Conservation (phyloP, 2,797 vertebrate species). For the Phaenicophaeus curvirostris region DNA sequence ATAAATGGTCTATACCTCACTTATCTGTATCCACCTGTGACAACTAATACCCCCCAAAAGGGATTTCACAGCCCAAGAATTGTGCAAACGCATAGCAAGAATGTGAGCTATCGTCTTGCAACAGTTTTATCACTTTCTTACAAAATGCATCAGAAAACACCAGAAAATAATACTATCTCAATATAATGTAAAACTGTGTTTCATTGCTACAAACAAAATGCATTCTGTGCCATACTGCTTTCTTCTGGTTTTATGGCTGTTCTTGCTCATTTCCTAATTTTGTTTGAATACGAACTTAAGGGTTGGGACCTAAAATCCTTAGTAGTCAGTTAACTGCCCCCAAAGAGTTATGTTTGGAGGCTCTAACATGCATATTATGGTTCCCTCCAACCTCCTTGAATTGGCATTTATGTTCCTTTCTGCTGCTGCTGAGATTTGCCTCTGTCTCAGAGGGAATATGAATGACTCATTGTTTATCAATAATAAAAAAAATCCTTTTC, state of each 20-base stretch:
- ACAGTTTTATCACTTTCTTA: background rate
- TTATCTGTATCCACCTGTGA: constrained; percentile 27
- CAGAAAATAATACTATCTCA: background rate
- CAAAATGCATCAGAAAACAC: background rate
- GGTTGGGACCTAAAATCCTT: background rate
- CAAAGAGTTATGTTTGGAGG: background rate
- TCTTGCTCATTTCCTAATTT: background rate
- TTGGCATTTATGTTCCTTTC: background rate
- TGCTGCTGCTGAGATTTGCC: background rate
- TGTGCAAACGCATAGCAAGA: background rate
- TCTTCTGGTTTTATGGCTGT: background rate
- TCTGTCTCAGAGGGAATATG: background rate
- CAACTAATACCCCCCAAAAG: constrained; percentile 24
- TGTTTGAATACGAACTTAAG: background rate
- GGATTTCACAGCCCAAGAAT: background rate
- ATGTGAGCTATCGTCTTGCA: background rate
- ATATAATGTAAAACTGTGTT: background rate
- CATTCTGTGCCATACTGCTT: background rate
- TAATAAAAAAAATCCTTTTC: background rate
- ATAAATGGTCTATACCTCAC: constrained; percentile 27
- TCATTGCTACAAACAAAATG: background rate
- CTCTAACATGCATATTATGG: background rate
- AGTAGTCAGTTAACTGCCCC: background rate
- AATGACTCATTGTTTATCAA: constrained; percentile 47
- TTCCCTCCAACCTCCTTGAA: background rate